Conservation (phyloP, 2,113 vertebrate species). For the Suncus etruscus region DNA sequence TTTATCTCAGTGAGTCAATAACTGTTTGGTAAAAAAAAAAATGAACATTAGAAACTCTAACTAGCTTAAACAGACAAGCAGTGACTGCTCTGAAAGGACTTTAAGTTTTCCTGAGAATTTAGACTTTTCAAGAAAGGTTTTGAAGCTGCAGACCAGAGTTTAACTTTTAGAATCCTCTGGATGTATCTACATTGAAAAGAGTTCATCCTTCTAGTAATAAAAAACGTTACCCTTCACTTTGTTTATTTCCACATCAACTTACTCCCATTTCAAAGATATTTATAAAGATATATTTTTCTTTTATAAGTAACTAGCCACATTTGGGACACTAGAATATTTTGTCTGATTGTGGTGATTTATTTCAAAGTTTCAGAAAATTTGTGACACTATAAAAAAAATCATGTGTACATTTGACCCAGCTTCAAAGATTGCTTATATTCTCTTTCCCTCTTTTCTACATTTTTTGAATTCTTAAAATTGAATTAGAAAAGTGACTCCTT, state of each 20-base stretch:
- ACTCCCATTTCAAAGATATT: slow-evolving; percentile 24
- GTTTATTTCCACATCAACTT: background rate
- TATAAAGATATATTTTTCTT: slow-evolving; percentile 15
- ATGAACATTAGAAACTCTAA: background rate
- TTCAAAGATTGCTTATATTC: background rate
- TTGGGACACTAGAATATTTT: background rate
- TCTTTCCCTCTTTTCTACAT: background rate
- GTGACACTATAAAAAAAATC: background rate
- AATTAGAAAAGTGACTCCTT: background rate
- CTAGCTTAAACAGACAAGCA: background rate
- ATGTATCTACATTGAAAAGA: background rate
- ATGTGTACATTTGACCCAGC: background rate
- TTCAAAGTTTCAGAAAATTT: background rate
- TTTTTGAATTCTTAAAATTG: slow-evolving; percentile 10
- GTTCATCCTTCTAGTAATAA: background rate
- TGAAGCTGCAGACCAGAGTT: background rate
- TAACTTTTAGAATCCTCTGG: background rate
- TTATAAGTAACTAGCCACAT: background rate
- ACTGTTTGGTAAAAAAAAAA: background rate
- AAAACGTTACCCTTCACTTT: background rate
- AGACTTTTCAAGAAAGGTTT: slow-evolving; percentile 9
- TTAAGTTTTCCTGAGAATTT: background rate
- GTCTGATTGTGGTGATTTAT: slow-evolving; percentile 7
- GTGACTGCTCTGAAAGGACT: background rate
- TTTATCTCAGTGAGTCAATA: background rate